Evolutionary conservation across 2,113 vertebrate genomes (phyloP).

Genomic region (Calyptomena viridis): DNA sequence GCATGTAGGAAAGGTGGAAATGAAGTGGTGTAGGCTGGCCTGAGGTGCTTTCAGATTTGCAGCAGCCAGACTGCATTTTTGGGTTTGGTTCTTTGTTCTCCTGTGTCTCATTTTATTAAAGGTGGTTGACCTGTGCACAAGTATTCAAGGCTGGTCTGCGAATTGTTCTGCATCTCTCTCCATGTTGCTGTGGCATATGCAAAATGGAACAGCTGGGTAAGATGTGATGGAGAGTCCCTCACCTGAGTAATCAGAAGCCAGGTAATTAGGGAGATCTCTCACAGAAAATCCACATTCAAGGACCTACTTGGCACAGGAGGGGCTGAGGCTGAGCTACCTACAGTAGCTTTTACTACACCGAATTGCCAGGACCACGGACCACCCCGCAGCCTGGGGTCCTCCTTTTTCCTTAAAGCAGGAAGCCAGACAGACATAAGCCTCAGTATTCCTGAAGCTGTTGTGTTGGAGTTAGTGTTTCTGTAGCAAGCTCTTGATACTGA

Average conservation of each 20-base stretch:
- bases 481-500: not conserved
- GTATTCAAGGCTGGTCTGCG: not conserved
- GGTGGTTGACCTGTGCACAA: not conserved
- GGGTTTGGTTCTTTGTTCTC: not conserved
- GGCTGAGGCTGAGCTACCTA: not conserved
- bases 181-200: not conserved
- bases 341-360: accelerated
- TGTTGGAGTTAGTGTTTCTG: not conserved
- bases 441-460: not conserved
- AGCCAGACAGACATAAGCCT: not conserved
- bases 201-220: not conserved
- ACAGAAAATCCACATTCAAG: not conserved
- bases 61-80: not conserved
- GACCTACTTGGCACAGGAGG: not conserved
- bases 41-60: not conserved
- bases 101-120: not conserved
- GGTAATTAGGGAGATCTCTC: not conserved
- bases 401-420: not conserved
- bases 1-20: not conserved
- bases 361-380: not conserved
- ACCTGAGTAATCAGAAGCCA: not conserved
- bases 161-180: not conserved
- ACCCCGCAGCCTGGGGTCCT: not conserved
- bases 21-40: not conserved
- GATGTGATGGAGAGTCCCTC: not conserved